Evolutionary conservation across 2,113 vertebrate species (phyloP), one percentile per base, ranked within the genome.

Genomic region (Percopsis transmontana): DNA sequence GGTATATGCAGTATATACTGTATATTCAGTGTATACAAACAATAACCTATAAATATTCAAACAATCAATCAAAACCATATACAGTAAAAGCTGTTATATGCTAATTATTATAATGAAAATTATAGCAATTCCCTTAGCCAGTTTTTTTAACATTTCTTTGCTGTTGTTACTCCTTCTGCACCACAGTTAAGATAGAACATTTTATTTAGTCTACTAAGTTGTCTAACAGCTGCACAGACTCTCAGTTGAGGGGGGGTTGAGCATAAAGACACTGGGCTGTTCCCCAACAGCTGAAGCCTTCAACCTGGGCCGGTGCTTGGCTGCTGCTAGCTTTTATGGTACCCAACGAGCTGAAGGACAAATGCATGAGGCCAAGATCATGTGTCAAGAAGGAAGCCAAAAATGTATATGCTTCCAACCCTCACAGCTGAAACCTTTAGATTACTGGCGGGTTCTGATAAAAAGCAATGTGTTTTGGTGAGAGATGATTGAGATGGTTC

Each of bases 311-410:
- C 54, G 52, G 58, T 21, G 40, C 74, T 76, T 66, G 76, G 65
- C 69, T 55, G 54, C 12, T 23, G 42, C 14, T 1, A 2, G 44
- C 57, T 58, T 59, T 59, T 42, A 52, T 58, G 59, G 70, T 57
- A 41, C 33, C 64, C 54, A 76, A 41, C 64, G 42, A 60, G 70
- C 78, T 78, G 83, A 86, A 87, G 83, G 81, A 84, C 84, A 83
- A 62, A 68, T 50, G 57, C 11, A 21, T 52, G 74, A 61, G 63
- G 57, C 60, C 53, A 63, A 71, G 74, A 44, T 40, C 2, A 6
- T 70, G 24, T 76, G 61, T 70, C 70, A 67, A 60, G 50, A 71
- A 55, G 62, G 52, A 24, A 62, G 69, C 72, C 62, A 77, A 66
- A 33, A 54, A 70, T 50, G 51, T 9, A 61, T 68, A 42, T 23